Conservation (phyloP, 2,113 vertebrate genomes). For the Amblyopsis rosae region DNA sequence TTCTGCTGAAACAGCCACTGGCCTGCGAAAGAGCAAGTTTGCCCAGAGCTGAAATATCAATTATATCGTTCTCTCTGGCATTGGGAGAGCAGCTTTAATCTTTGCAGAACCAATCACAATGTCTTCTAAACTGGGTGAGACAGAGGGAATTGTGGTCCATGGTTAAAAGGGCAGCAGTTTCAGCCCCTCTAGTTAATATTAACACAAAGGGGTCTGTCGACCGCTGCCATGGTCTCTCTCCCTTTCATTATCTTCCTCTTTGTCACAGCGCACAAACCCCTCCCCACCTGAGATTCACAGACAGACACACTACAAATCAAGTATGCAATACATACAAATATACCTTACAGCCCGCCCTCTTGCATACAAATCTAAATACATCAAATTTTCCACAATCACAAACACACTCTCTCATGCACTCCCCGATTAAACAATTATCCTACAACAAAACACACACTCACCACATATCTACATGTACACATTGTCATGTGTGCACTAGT, state of each 20-base stretch:
- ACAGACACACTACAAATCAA: not conserved
- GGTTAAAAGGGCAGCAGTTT: conserved; percentile 61
- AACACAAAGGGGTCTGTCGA: conserved; percentile 41
- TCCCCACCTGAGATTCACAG: not conserved
- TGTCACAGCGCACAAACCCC: not conserved
- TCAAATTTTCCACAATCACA: not conserved
- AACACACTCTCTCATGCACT: not conserved
- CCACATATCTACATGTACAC: no score
- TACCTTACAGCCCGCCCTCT: not conserved
- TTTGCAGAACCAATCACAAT: conserved; percentile 75
- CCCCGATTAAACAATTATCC: not conserved
- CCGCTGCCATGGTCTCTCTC: conserved; percentile 16
- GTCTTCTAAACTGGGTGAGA: conserved; percentile 52
- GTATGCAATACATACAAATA: not conserved
- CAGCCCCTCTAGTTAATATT: conserved; percentile 54
- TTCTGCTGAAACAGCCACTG: conserved; percentile 79
- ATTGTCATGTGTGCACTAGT: no score
- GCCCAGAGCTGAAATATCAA: conserved; percentile 77
- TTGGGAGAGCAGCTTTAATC: conserved; percentile 73
- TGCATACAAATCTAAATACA: conserved; percentile 7
- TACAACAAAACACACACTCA: no score
- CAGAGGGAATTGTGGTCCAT: conserved; percentile 61
- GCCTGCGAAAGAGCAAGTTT: conserved; percentile 69
- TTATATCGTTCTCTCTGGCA: conserved; percentile 72
- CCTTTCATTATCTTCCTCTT: not conserved